Conservation (phyloP, 2,113 vertebrate genomes). For the Gavia stellata region DNA sequence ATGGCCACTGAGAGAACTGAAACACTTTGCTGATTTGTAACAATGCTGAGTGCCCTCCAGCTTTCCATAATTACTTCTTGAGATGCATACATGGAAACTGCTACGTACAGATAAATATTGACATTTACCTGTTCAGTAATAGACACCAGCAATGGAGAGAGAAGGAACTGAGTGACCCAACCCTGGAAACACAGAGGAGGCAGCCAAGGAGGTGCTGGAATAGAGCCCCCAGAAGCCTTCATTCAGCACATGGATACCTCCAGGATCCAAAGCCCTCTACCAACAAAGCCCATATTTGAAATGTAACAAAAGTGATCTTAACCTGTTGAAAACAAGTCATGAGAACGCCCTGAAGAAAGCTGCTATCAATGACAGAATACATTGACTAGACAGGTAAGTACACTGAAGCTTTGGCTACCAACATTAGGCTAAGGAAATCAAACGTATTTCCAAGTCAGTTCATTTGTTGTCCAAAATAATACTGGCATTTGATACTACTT, state of each 20-base stretch:
- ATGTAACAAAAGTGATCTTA: neutral
- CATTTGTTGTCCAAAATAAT: neutral
- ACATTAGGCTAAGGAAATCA: neutral
- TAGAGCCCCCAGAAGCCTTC: neutral
- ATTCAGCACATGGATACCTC: neutral
- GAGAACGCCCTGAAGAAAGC: neutral
- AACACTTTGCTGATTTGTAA: neutral
- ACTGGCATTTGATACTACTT: neutral
- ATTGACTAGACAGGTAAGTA: neutral
- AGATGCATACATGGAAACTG: neutral
- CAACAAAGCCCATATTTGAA: neutral
- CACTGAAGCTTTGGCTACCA: neutral
- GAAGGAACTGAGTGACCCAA: neutral
- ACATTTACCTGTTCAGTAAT: neutral
- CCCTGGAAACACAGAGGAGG: neutral
- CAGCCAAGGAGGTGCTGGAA: neutral
- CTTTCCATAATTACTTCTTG: neutral
- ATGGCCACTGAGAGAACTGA: neutral
- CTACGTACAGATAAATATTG: neutral
- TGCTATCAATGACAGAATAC: neutral
- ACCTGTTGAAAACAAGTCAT: neutral
- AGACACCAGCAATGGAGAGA: neutral
- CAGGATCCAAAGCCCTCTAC: neutral
- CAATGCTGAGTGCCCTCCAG: neutral
- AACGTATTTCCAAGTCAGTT: accelerated